Evolutionary conservation across 2,113 vertebrate species (phyloP), one percentile per base, ranked within the genome.

Genomic region (Verasper variegatus): DNA sequence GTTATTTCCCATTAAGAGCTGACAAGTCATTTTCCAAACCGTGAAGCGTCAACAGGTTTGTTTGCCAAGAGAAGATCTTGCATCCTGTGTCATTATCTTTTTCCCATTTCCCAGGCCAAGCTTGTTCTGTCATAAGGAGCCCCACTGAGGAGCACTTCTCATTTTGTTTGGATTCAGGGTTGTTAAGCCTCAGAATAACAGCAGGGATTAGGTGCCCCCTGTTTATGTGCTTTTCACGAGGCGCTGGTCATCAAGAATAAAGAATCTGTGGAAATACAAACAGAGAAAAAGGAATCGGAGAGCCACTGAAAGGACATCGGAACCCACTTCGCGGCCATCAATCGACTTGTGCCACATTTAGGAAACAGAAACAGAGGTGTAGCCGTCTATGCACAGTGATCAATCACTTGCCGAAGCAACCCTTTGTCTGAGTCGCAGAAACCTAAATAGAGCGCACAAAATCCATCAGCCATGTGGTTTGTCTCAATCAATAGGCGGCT

Each of bases 161-260:
- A 87, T 90, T 89, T 91, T 74, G 80, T 86, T 87, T 79, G 76
- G 80, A 88, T 90, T 92, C 78, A 83, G 84, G 81, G 80, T 74
- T 67, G 76, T 61, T 78, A 71, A 93, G 90, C 85, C 73, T 66
- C 70, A 62, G 54, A 31, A 89, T 86, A 82, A 78, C 76, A 70
- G 80, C 63, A 52, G 59, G 73, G 71, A 86, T 90, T 62, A 75
- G 68, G 9, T 70, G 52, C 57, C 55, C 54, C 35, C 31, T 69
- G 73, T 90, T 83, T 87, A 66, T 79, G 68, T 80, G 86, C 62
- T 76, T 86, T 86, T 83, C 77, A 77, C 61, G 62, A 31, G 69
- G 37, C 31, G 26, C 83, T 42, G 68, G 55, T 57, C 64, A 82
- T 77, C 83, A 78, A 84, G 69, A 82, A 85, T 76, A 78, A 80